Conservation (phyloP, 1,140 invertebrate species). For the Acromyrmex charruanus region DNA sequence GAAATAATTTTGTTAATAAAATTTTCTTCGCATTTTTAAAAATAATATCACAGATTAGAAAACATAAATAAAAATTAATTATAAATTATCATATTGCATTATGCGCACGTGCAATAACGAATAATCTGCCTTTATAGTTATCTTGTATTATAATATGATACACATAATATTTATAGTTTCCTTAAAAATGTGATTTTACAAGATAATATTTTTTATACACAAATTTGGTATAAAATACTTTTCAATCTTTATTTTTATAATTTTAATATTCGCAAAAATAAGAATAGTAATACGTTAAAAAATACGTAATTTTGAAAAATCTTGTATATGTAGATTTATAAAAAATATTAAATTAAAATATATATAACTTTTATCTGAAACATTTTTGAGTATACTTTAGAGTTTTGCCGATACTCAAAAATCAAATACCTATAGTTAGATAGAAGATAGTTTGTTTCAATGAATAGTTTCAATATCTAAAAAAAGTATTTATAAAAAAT, state of each 20-base stretch:
- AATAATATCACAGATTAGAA: neutral
- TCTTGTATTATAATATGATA: neutral
- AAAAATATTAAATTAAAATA: neutral
- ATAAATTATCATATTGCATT: neutral
- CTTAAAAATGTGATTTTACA: neutral
- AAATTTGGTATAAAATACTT: neutral
- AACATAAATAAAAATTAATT: conserved; percentile 6
- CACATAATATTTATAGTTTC: neutral
- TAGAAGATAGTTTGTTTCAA: neutral
- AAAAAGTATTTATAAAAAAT: neutral
- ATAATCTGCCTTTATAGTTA: neutral
- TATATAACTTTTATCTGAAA: neutral
- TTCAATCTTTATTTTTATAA: neutral
- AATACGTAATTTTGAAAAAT: neutral
- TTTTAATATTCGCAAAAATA: neutral
- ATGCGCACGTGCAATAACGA: neutral
- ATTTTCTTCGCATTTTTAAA: neutral
- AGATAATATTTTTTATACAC: neutral
- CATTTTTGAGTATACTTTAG: neutral
- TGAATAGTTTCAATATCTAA: neutral
- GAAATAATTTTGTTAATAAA: neutral
- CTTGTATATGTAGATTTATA: neutral
- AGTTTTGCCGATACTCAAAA: neutral
- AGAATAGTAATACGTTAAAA: neutral
- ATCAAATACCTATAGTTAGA: neutral